Evolutionary conservation across 2,888 invertebrate species (phyloP), one percentile per base, ranked within the genome.

Genomic region (Brachyopa scutellaris): DNA sequence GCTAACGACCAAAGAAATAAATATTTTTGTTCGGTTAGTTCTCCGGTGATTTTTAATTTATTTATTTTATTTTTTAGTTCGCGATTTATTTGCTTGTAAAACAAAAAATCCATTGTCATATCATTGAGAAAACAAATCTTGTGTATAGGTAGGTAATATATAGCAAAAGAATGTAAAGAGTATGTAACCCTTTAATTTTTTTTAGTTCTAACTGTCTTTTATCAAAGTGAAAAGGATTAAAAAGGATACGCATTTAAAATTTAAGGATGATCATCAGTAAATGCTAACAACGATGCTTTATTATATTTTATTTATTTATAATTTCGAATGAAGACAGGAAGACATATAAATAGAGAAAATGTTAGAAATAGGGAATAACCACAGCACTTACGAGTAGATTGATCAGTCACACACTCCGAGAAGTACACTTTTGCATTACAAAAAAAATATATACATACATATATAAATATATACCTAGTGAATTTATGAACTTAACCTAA

Each of bases 401-500:
- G 57, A 49, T 70, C 62, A 36, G 62, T 64, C 45, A 40, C 15
- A 64, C 53, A 29, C 51, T 66, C 64, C 26, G 31, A 45, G 47
- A 29, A 45, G 47, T 67, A 55, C 13, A 17, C 49, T 33, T 70
- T 45, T 51, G 26, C 57, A 23, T 33, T 38, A 26, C 17, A 33
- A 15, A 15, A 19, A 70, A 51, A 51, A 11, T n/a, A n/a, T n/a
- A n/a, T n/a, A n/a, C n/a, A n/a, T n/a, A n/a, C n/a, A n/a, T n/a
- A n/a, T n/a, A n/a, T n/a, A n/a, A n/a, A n/a, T n/a, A n/a, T n/a
- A n/a, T n/a, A n/a, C n/a, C n/a, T n/a, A 74, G 72, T 64, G 80
- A 80, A 80, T 80, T 74, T 76, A 76, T 57, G 64, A 76, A 76
- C 49, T 45, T 66, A 61, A 76, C 80, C 64, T 67, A 78, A 49